These are phyloP conservation scores for Hormiphora californensis DNA, from an alignment of 37 sponge, comb jelly and placozoan species.

Conservation along the genomic window DNA sequence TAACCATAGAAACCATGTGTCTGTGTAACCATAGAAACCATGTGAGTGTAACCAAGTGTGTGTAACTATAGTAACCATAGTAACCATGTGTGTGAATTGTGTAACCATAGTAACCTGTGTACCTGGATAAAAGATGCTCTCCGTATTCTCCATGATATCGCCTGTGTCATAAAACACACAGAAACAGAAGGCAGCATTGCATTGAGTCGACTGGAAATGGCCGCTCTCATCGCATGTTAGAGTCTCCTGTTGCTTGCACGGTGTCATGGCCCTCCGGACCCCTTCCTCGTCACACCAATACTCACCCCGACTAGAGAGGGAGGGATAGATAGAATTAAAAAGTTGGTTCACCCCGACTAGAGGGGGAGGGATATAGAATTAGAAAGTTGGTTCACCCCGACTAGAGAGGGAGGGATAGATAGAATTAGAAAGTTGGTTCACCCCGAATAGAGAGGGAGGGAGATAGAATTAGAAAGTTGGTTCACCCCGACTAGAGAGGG, in stretches of 20 bases:
- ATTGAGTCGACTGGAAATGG: slow-evolving; percentile 32
- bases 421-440: no score
- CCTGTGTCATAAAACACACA: slow-evolving; percentile 40
- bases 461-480: no score
- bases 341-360: no score
- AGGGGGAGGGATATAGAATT: no score
- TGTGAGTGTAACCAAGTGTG: not conserved
- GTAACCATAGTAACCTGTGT: not conserved
- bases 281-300: slow-evolving; percentile 45
- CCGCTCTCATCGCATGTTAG: not conserved
- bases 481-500: no score
- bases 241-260: not conserved
- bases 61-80: not conserved
- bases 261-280: not conserved
- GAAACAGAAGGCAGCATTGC: slow-evolving; percentile 42
- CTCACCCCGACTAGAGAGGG: not conserved
- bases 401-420: no score
- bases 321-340: no score
- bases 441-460: no score
- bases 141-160: slow-evolving; percentile 22
- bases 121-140: slow-evolving; percentile 51
- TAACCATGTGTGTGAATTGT: not conserved
- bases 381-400: no score
- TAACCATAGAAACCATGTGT: no score
- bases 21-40: not conserved